Evolutionary conservation across 2,797 vertebrate species (phyloP), one percentile per base, ranked within the genome.

Genomic region (Anguilla pacifica): DNA sequence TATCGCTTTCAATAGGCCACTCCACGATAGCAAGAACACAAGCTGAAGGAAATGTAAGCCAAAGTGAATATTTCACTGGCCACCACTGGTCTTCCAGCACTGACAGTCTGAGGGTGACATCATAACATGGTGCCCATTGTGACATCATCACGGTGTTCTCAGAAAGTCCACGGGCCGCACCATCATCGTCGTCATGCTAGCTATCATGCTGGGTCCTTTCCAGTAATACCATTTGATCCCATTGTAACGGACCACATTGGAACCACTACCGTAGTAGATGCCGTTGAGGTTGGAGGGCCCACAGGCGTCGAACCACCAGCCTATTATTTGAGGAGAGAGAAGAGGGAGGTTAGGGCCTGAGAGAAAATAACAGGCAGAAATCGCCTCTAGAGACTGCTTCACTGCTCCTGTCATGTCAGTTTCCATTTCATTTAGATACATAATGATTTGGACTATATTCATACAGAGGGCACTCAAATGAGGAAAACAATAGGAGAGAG

Each of bases 171-270:
- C 89, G 0, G 97, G 96, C 2, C 97, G 95, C 88, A 97, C 94
- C 97, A 97, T 97, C 97, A 97, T 97, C 64, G 94, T 95, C 0
- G 96, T 95, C 93, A 89, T 92, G 70, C 94, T 96, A 43, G 95
- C 93, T 87, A 94, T 95, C 87, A 97, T 92, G 90, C 94, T 96
- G 0, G 96, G 96, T 7, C 97, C 96, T 88, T 97, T 97, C 97
- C 97, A 97, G 53, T 97, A 97, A 91, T 97, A 97, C 97, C 97
- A 97, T 92, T 97, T 97, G 43, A 97, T 96, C 53, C 96, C 95
- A 10, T 97, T 97, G 94, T 96, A 97, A 88, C 95, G 96, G 64
- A 96, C 91, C 43, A 94, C 93, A 0, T 89, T 95, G 87, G 95
- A 95, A 9, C 94, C 93, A 88, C 94, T 93, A 0, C 95, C 92